Evolutionary conservation across 2,797 vertebrate species (phyloP).

Genomic region (Ctenochaetus hawaiiensis): DNA sequence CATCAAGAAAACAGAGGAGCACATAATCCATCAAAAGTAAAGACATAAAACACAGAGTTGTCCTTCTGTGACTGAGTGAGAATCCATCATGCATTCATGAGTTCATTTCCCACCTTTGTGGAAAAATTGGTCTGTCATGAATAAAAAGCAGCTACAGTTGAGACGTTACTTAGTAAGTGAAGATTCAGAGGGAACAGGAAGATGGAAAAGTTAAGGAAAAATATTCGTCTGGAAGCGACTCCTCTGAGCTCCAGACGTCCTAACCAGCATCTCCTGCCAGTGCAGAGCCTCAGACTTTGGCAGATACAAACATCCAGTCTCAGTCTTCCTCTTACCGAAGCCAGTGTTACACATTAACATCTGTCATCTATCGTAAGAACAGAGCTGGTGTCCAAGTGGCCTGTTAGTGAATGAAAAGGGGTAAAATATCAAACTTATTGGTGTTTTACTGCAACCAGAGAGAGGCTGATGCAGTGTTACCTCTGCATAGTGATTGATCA

Average conservation of each 20-base stretch:
- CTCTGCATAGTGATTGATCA: constrained; percentile 22
- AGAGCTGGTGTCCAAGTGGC: neutral
- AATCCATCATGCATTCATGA: constrained; percentile 19
- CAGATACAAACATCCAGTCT: neutral
- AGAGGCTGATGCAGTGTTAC: constrained; percentile 12
- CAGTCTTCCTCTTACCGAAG: neutral
- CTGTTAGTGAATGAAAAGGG: neutral
- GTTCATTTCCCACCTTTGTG: constrained; percentile 1
- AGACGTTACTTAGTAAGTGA: neutral
- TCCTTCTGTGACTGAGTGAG: too few species aligned
- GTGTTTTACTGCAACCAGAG: constrained; percentile 5
- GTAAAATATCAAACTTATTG: neutral
- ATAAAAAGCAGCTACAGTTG: constrained; percentile 16
- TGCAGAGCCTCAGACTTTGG: constrained; percentile 3
- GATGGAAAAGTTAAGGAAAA: constrained; percentile 6
- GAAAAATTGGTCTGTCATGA: constrained; percentile 10
- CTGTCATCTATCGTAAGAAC: neutral
- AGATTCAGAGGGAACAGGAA: constrained; percentile 2
- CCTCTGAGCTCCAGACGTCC: constrained; percentile 15
- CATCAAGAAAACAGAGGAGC: neutral
- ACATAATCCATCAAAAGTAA: neutral
- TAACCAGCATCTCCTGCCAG: neutral
- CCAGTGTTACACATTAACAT: neutral
- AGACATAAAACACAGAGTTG: neutral
- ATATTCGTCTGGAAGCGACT: neutral